Conservation (phyloP, 2,888 invertebrate genomes). For the Melitaea athalia region DNA sequence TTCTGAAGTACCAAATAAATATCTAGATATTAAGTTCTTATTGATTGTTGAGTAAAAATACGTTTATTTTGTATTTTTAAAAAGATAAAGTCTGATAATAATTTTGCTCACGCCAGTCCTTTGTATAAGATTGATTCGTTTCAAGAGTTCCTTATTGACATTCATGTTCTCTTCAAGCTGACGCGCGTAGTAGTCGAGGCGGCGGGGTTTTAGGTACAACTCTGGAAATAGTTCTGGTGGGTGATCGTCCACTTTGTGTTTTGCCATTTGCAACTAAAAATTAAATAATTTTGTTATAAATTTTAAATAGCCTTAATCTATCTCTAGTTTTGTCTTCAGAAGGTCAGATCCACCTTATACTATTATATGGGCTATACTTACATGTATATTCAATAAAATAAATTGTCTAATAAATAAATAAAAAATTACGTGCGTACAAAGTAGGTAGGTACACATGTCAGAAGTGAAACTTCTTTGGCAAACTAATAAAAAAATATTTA, state of each 20-base stretch:
- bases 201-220: slow-evolving; percentile 76
- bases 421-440: too few relatives aligned
- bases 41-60: not conserved
- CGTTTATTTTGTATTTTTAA: not conserved
- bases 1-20: too few relatives aligned
- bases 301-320: not conserved
- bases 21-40: not conserved
- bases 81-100: not conserved
- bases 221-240: slow-evolving; percentile 80
- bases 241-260: slow-evolving; percentile 72
- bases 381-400: too few relatives aligned
- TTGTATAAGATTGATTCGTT: slow-evolving; percentile 82
- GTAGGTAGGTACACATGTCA: too few relatives aligned
- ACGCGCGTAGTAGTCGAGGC: slow-evolving; percentile 74
- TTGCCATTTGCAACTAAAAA: slow-evolving; percentile 62
- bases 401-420: too few relatives aligned
- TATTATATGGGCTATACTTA: too few relatives aligned
- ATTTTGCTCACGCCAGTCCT: slow-evolving; percentile 75
- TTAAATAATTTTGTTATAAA: not conserved
- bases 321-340: too few relatives aligned
- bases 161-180: slow-evolving; percentile 72
- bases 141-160: slow-evolving; percentile 82
- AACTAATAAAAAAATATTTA: too few relatives aligned
- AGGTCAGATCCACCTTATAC: too few relatives aligned
- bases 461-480: too few relatives aligned